phyloP scores from a whole-genome alignment of 1,140 invertebrate genomes.

The Scaptomyza graminum region DNA sequence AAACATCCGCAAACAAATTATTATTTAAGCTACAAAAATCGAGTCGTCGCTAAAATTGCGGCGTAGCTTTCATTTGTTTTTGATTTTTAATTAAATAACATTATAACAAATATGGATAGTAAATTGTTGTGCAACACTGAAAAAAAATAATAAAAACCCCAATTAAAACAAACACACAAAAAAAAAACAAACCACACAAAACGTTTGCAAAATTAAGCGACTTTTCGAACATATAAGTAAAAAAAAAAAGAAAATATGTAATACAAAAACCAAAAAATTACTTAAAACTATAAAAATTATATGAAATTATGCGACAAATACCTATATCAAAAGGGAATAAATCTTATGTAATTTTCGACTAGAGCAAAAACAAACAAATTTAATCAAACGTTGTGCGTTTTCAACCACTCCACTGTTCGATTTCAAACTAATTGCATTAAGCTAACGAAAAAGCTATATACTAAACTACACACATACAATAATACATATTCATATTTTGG shows the following conservation, averaged over 20 bases:
- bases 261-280: conserved; percentile 12
- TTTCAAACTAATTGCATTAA: conserved; percentile 77
- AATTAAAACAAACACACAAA: conserved; percentile 8
- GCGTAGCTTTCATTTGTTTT: conserved; percentile 74
- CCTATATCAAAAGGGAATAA: conserved; percentile 49
- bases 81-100: conserved; percentile 67
- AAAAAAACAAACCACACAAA: conserved; percentile 25
- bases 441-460: conserved; percentile 68
- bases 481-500: conserved; percentile 42
- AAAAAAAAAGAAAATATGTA: too few relatives aligned
- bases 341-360: conserved; percentile 79
- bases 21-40: conserved; percentile 10
- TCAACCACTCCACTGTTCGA: conserved; percentile 70
- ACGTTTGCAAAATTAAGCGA: conserved; percentile 55
- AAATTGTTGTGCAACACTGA: conserved; percentile 58
- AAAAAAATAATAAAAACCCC: conserved; percentile 4
- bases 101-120: conserved; percentile 51
- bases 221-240: conserved; percentile 49
- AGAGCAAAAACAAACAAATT: conserved; percentile 55
- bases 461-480: conserved; percentile 60
- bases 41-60: conserved; percentile 42
- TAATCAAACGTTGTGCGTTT: conserved; percentile 73
- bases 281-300: conserved; percentile 44
- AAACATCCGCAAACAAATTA: conserved; percentile 23
- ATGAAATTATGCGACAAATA: conserved; percentile 50